Evolutionary conservation across 2,888 invertebrate genomes (phyloP), one percentile per base, ranked within the genome.

Genomic region (Philereme vetulata): DNA sequence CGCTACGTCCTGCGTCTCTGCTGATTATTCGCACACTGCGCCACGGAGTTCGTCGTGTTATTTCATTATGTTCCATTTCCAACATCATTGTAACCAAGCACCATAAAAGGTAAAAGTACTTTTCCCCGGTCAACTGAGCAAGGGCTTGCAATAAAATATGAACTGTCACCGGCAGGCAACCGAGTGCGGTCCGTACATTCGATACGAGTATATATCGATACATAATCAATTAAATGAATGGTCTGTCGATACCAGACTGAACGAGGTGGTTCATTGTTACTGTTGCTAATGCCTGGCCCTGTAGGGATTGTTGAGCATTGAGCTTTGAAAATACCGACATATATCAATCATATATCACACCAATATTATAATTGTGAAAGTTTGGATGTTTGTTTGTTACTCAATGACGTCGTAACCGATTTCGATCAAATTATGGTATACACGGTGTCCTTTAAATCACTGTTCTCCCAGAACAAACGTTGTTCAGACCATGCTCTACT

Each of bases 131-230:
- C 65, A 66, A 65, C 67, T 64, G 53, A 51, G 59, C 51, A 54
- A 58, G 60, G 63, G 63, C 56, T 53, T 51, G 70, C 63, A 68
- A 72, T 77, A 75, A 75, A 78, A 78, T 72, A 76, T 70, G 62
- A 68, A 66, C 65, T 80, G 80, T 57, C 62, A 57, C 32, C 56
- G 47, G 51, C 79, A 80, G 80, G 55, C 54, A 53, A 10, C 43
- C 40, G 51, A 53, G 40, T 51, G 62, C 58, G 62, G 62, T 52
- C 3, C 45, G 21, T 6, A 38, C 44, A 45, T 52, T 51, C 48
- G 51, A 51, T 51, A 47, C 43, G 45, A 32, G 52, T 58, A 57
- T 58, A 54, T 60, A 60, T 57, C 66, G 64, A 54, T 66, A 69
- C 65, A 65, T 64, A 64, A 70, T 62, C 62, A 64, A 51, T 63